phyloP scores from a whole-genome alignment of 2,113 vertebrate genomes.

The Heloderma charlesbogerti region DNA sequence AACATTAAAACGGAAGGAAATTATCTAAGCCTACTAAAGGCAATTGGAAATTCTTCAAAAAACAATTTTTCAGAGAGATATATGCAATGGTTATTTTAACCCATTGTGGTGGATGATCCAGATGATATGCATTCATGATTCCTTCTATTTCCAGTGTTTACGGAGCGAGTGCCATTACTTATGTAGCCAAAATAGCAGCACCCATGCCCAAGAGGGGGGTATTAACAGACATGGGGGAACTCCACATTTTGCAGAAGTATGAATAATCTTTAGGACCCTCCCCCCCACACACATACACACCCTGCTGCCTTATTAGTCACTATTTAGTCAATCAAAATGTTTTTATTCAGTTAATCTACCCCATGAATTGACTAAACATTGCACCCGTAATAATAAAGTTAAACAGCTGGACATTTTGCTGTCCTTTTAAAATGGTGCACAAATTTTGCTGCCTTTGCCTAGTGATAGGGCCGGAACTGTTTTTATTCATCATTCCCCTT shows the following conservation, averaged over 20 bases:
- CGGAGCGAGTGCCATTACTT: no score
- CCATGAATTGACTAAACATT: background rate
- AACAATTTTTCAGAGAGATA: background rate
- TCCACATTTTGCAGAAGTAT: no score
- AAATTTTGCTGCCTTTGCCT: background rate
- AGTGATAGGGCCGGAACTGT: background rate
- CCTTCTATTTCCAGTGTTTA: no score
- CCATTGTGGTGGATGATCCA: background rate
- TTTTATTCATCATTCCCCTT: background rate
- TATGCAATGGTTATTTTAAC: rapidly evolving
- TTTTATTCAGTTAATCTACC: background rate
- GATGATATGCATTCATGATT: background rate
- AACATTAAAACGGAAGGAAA: slow-evolving; percentile 10
- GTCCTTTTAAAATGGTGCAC: background rate
- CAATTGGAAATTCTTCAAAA: background rate
- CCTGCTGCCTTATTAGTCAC: background rate
- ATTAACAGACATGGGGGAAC: no score
- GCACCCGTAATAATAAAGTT: no score
- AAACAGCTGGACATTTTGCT: background rate
- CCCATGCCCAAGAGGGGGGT: no score
- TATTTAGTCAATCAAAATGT: background rate
- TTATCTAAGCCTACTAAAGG: background rate
- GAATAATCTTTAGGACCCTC: no score
- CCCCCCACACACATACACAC: no score
- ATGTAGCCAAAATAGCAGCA: no score